Evolutionary conservation across 2,888 invertebrate species (phyloP), one percentile per base, ranked within the genome.

Genomic region (Leptopilina syphax): DNA sequence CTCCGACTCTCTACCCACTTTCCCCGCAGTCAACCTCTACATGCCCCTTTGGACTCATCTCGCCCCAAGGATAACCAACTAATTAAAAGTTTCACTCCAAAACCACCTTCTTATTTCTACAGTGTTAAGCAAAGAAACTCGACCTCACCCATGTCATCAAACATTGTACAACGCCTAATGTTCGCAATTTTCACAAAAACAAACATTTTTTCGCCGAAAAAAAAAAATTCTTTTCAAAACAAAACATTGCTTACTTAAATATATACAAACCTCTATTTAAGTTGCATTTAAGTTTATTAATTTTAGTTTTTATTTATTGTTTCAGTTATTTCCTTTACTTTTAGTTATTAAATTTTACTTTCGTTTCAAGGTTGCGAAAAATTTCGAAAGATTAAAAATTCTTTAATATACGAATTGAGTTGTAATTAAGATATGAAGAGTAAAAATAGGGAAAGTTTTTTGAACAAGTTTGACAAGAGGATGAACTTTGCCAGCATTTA

Each of bases 71-170:
- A 87, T 88, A 86, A 84, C 86, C 83, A 88, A 88, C 88, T 88
- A 88, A 88, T 88, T 88, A 88, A 88, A 88, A 88, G 87, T 88
- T 88, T 86, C 82, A 76, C 81, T 81, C 76, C 66, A 63, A 76
- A 76, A 78, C 78, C 78, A 77, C 50, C 60, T 68, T 78, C 73
- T 68, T 47, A 47, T 67, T 50, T 44, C 47, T 50, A 68, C 68
- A 50, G 10, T n/a, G 18, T 73, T 54, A 7, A 54, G 27, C 57
- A 27, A 73, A 73, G 57, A 34, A 34, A 34, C 34, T 57, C 57
- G n/a, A 73, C 9, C 9, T n/a, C 12, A 57, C 10, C n/a, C 13
- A 54, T 57, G 57, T 57, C 73, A 73, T 73, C 57, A 73, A 57
- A 54, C 73, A 73, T 73, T 73, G 54, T 57, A 54, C 34, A 57